phyloP scores from a whole-genome alignment of 2,888 invertebrate genomes.

The Prosopocoilus inquinatus region DNA sequence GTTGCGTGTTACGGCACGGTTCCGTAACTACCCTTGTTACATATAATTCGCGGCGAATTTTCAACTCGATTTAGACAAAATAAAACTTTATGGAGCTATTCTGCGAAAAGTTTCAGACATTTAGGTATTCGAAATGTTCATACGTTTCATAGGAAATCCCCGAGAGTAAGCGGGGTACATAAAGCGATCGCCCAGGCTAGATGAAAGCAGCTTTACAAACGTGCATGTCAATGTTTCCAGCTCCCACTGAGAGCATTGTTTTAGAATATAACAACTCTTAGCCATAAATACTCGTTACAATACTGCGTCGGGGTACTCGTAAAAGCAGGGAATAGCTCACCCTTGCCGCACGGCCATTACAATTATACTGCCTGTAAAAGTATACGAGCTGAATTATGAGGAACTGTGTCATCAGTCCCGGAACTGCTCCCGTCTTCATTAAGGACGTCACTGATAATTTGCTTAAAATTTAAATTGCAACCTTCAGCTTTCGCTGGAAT shows the following conservation, averaged over 20 bases:
- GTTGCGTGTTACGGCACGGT: no score
- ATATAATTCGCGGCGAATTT: no score
- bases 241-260: not conserved
- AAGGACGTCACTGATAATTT: not conserved
- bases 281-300: conserved; percentile 3
- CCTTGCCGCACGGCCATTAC: conserved; percentile 1
- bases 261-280: not conserved
- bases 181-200: not conserved
- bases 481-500: not conserved
- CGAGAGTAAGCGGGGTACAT: not conserved
- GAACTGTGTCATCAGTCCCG: conserved; percentile 1
- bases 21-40: no score
- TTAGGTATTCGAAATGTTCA: no score
- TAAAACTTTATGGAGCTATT: no score
- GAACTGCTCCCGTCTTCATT: not conserved
- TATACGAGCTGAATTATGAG: conserved; percentile 3
- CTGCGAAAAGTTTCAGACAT: no score
- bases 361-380: conserved; percentile 5
- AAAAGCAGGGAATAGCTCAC: conserved; percentile 1
- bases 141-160: not conserved
- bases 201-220: not conserved
- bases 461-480: not conserved
- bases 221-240: conserved; percentile 1
- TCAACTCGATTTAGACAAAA: no score
- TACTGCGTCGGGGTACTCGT: conserved; percentile 1